A percentile compares a stretch with the other conserved stretches of the same genome.
Conservation (phyloP, 2,888 invertebrate species). For the Epirrhoe alternata region DNA sequence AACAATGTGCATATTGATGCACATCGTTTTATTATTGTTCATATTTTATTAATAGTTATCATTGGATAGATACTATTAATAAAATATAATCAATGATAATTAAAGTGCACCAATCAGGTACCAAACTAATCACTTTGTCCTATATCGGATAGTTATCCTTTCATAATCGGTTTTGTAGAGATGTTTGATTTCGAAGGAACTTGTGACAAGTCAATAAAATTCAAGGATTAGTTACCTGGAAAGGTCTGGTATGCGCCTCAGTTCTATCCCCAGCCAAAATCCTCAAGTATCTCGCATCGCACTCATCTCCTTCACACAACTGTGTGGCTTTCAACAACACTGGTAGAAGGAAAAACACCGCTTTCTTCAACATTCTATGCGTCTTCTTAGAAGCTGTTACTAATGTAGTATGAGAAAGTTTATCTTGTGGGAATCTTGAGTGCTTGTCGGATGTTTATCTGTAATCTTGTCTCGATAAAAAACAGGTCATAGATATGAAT, state of each 20-base stretch:
- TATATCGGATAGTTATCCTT: too few species aligned
- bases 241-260: conserved; percentile 68
- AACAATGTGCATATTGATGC: too few species aligned
- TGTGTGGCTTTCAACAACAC: conserved; percentile 53
- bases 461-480: conserved; percentile 45
- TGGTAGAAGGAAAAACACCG: conserved; percentile 53
- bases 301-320: conserved; percentile 54
- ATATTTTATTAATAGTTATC: too few species aligned
- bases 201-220: not conserved
- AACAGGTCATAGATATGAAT: conserved; percentile 30
- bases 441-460: conserved; percentile 42
- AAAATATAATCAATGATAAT: too few species aligned
- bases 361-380: conserved; percentile 54
- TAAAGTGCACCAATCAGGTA: too few species aligned
- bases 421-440: conserved; percentile 45
- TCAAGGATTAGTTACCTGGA: conserved; percentile 58
- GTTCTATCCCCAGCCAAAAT: conserved; percentile 63
- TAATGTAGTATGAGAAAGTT: conserved; percentile 52
- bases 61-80: too few species aligned
- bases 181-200: too few species aligned
- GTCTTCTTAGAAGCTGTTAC: not conserved
- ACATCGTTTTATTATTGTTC: too few species aligned
- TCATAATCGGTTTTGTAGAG: too few species aligned
- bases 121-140: too few species aligned
- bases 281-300: conserved; percentile 51